These are phyloP conservation scores for Tenebrosternarchus preto DNA, from an alignment of 2,113 vertebrate genomes.

Conservation along the genomic window DNA sequence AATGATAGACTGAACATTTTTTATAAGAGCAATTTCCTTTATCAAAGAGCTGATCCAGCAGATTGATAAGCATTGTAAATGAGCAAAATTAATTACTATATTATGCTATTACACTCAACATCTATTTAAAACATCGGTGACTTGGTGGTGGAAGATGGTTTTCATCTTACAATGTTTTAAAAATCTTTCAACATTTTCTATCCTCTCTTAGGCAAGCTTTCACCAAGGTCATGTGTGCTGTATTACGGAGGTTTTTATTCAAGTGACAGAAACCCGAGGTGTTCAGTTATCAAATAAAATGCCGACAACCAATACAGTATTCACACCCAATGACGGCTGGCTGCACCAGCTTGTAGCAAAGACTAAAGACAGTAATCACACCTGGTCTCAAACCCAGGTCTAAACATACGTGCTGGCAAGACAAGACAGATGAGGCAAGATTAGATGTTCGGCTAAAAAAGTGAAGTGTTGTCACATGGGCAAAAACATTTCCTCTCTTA, in stretches of 20 bases:
- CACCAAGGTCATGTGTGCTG: slow-evolving; percentile 46
- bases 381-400: not conserved
- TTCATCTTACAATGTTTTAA: not conserved
- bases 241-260: slow-evolving; percentile 44
- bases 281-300: slow-evolving; percentile 43
- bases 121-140: not conserved
- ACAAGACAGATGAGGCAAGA: not conserved
- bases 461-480: slow-evolving; percentile 8
- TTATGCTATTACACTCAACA: not conserved
- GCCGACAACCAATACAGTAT: slow-evolving; percentile 9
- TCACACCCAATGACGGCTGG: slow-evolving; percentile 12
- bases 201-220: not conserved
- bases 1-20: not conserved
- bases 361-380: too few species aligned
- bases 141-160: not conserved
- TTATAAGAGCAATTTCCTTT: not conserved
- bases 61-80: not conserved
- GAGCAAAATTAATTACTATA: not conserved
- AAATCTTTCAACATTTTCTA: too few species aligned
- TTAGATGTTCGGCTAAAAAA: not conserved
- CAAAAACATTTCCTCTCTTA: slow-evolving; percentile 16
- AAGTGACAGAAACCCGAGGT: slow-evolving; percentile 31
- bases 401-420: not conserved
- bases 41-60: not conserved
- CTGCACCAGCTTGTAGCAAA: not conserved